Percentiles rank a stretch among this genome's conserved stretches.
Evolutionary conservation across 2,797 vertebrate species (phyloP).

Genomic region (Pelochelys cantorii): DNA sequence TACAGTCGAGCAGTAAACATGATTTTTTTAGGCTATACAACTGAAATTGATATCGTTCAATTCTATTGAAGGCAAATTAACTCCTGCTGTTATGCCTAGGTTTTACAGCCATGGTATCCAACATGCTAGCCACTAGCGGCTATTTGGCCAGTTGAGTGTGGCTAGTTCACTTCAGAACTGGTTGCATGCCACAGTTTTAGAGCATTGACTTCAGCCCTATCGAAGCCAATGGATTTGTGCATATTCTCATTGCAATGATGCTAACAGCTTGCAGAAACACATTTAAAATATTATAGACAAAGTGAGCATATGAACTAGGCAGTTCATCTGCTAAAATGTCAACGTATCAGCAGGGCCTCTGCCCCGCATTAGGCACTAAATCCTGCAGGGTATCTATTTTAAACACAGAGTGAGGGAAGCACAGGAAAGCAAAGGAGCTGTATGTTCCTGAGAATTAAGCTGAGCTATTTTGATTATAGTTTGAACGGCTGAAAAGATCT

Average conservation of each 20-base stretch:
- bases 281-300: not conserved
- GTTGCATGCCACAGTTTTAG: too few species aligned
- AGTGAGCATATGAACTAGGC: fast-evolving
- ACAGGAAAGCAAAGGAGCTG: not conserved
- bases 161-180: too few species aligned
- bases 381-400: fast-evolving
- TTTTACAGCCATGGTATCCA: not conserved
- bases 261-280: not conserved
- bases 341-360: not conserved
- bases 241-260: not conserved
- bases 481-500: not conserved
- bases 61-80: not conserved
- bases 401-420: not conserved
- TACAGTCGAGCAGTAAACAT: not conserved
- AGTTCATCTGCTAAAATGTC: not conserved
- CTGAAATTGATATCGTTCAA: not conserved
- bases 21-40: not conserved
- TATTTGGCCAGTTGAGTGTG: too few species aligned
- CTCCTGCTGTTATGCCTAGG: not conserved
- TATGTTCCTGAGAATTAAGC: not conserved
- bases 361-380: not conserved
- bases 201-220: not conserved
- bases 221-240: not conserved
- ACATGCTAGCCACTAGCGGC: too few species aligned
- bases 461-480: not conserved